These are phyloP conservation scores for Sphecodes monilicornis DNA, from an alignment of 2,888 invertebrate genomes.

Conservation along the genomic window DNA sequence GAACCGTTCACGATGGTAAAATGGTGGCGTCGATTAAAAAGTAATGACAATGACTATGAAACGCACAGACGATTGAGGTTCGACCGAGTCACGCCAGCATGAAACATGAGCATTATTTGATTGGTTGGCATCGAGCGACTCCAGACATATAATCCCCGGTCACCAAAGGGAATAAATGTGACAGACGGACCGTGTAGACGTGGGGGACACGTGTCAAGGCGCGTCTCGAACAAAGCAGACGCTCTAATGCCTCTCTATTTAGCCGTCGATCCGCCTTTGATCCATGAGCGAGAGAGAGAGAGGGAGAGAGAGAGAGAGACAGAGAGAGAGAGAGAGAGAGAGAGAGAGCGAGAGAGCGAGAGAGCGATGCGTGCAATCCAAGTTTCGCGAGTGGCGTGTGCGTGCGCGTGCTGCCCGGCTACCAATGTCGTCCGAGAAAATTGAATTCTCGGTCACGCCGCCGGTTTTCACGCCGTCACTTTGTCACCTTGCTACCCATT, in stretches of 20 bases:
- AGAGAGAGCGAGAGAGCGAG: background rate
- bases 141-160: slow-evolving; percentile 1
- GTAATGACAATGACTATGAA: background rate
- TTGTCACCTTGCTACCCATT: background rate
- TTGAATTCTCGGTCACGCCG: slow-evolving; percentile 48
- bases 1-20: background rate
- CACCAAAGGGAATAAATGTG: slow-evolving; percentile 25
- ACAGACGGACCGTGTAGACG: background rate
- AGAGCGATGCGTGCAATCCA: background rate
- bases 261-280: slow-evolving; percentile 53
- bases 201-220: slow-evolving; percentile 39
- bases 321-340: background rate
- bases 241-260: slow-evolving; percentile 46
- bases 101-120: slow-evolving; percentile 15
- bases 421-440: slow-evolving; percentile 11
- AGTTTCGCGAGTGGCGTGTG: slow-evolving; percentile 1
- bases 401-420: slow-evolving; percentile 1
- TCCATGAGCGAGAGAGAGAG: slow-evolving; percentile 3
- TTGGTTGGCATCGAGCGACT: background rate
- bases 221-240: slow-evolving; percentile 47
- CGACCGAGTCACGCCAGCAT: background rate
- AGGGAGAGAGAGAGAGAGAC: background rate
- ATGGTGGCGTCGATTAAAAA: background rate
- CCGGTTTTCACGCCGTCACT: slow-evolving; percentile 9
- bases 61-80: background rate